Percentiles rank a stretch among this genome's conserved stretches.
phyloP scores from a whole-genome alignment of 2,888 invertebrate genomes.

The Lepidochrysops patricia region DNA sequence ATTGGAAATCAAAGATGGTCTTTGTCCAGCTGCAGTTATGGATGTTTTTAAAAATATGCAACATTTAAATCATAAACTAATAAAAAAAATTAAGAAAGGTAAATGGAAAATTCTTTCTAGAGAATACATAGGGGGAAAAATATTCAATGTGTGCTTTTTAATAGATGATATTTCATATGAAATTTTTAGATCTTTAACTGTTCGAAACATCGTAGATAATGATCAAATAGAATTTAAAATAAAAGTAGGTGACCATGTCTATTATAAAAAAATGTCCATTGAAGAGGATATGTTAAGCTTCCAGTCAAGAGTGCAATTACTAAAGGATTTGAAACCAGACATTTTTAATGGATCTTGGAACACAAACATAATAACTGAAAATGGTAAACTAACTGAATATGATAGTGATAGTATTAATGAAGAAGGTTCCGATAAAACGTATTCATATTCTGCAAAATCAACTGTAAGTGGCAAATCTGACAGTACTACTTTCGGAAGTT shows the following conservation, averaged over 20 bases:
- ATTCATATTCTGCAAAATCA: not conserved
- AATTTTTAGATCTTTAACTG: conserved; percentile 51
- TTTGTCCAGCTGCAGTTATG: conserved; percentile 51
- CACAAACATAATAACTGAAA: conserved; percentile 33
- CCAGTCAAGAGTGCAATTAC: conserved; percentile 50
- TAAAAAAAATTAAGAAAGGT: no score
- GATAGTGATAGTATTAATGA: not conserved
- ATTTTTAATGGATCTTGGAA: conserved; percentile 24
- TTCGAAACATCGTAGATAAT: conserved; percentile 61
- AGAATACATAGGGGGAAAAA: conserved; percentile 38
- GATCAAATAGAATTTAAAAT: conserved; percentile 58
- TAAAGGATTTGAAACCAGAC: conserved; percentile 45
- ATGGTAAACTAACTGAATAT: conserved; percentile 5
- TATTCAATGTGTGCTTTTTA: conserved; percentile 45
- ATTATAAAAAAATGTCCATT: conserved; percentile 49
- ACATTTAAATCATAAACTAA: conserved; percentile 56
- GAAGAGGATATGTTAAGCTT: conserved; percentile 52
- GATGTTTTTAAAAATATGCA: conserved; percentile 59
- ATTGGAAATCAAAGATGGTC: conserved; percentile 45
- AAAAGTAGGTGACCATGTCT: conserved; percentile 56
- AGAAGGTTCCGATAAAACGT: not conserved
- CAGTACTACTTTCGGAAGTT: not conserved
- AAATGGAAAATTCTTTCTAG: conserved; percentile 56
- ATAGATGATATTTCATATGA: conserved; percentile 58
- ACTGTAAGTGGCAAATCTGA: not conserved